A percentile compares a stretch with the other conserved stretches of the same genome.
phyloP scores from a whole-genome alignment of 2,113 vertebrate genomes.

The Chaetodon trifascialis region DNA sequence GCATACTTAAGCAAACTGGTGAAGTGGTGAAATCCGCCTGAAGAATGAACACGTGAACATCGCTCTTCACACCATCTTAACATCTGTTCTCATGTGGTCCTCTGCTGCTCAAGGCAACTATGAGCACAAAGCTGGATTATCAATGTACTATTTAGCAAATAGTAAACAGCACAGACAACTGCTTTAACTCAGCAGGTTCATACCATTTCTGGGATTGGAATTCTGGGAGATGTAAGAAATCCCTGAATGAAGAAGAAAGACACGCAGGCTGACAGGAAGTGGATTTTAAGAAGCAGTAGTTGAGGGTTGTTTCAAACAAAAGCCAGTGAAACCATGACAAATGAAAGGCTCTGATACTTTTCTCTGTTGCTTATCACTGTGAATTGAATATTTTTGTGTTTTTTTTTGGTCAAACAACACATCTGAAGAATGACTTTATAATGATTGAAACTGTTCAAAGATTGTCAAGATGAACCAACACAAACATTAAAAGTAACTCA shows the following conservation, averaged over 20 bases:
- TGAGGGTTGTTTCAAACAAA: background rate
- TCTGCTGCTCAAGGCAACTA: background rate
- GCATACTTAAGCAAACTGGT: constrained; percentile 7
- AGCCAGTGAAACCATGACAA: background rate
- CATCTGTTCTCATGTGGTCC: background rate
- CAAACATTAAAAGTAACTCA: no score
- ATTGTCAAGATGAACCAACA: no score
- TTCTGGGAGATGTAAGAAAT: background rate
- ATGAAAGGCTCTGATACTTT: background rate
- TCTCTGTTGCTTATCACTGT: background rate
- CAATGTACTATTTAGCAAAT: background rate
- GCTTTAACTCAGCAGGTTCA: background rate
- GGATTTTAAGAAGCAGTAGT: background rate
- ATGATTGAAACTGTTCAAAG: no score
- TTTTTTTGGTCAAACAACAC: no score
- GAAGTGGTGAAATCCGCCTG: background rate
- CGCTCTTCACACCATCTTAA: background rate
- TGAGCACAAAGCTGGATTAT: background rate
- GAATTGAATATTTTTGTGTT: background rate
- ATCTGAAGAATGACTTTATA: no score
- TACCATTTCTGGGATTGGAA: background rate
- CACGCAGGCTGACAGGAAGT: background rate
- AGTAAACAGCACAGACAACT: no score
- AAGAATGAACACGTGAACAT: background rate
- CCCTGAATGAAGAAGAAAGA: background rate